phyloP scores from a whole-genome alignment of 2,888 invertebrate genomes.

The Drosophila lacicola region DNA sequence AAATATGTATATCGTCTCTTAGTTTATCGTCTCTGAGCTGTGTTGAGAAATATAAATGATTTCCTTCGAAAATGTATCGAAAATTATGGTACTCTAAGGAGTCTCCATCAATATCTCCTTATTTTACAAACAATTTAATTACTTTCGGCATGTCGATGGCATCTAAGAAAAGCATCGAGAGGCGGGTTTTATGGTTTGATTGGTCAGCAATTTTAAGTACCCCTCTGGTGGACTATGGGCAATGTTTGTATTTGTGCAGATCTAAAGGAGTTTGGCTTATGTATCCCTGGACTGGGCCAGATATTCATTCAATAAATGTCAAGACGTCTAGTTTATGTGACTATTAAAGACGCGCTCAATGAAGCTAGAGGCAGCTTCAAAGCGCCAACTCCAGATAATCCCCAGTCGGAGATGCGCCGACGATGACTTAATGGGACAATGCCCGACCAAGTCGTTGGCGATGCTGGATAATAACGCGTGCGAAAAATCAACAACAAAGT shows the following conservation, averaged over 20 bases:
- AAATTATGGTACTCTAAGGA: too few species aligned
- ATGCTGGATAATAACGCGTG: conserved; percentile 50
- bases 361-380: conserved; percentile 25
- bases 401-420: conserved; percentile 28
- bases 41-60: too few species aligned
- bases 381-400: conserved; percentile 50
- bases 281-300: conserved; percentile 1
- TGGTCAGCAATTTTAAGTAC: conserved; percentile 22
- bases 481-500: conserved; percentile 64
- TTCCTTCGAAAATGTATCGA: too few species aligned
- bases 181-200: conserved; percentile 41
- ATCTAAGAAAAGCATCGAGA: conserved; percentile 27
- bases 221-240: conserved; percentile 9
- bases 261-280: neutral
- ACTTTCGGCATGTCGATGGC: conserved; percentile 24
- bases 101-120: neutral
- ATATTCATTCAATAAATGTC: conserved; percentile 58
- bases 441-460: conserved; percentile 36
- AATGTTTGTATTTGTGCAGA: conserved; percentile 4
- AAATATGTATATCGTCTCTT: too few species aligned
- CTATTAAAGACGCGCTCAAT: conserved; percentile 50
- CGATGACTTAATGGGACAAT: conserved; percentile 67
- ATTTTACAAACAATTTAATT: neutral
- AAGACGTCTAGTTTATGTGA: conserved; percentile 56
- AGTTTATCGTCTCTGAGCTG: too few species aligned